A percentile compares a stretch with the other conserved stretches of the same genome.
phyloP scores from a whole-genome alignment of 2,797 vertebrate genomes.

The Gallinago stenura region DNA sequence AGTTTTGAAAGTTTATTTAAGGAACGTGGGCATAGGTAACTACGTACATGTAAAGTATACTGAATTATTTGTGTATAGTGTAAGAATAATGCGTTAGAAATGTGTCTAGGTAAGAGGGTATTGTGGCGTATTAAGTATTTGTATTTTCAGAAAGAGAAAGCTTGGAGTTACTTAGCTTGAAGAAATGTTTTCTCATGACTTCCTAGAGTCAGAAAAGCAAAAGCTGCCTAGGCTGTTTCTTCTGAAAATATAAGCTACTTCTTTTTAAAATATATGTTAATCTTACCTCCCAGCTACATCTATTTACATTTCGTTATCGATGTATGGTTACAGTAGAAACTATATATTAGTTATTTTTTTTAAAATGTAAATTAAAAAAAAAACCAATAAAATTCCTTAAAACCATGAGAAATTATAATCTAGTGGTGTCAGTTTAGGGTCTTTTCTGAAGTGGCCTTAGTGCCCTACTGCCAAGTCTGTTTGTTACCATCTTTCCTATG shows the following conservation, averaged over 20 bases:
- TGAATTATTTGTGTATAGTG: not conserved
- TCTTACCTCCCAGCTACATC: conserved; percentile 39
- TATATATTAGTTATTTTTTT: conserved; percentile 55
- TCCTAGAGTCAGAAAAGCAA: not conserved
- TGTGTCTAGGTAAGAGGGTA: not conserved
- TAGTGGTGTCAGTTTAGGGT: not conserved
- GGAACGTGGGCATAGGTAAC: not conserved
- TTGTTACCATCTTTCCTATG: not conserved
- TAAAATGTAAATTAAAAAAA: conserved; percentile 26
- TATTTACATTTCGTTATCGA: conserved; percentile 57
- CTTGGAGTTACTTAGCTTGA: conserved; percentile 59
- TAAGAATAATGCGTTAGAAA: not conserved
- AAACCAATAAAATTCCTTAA: conserved; percentile 40
- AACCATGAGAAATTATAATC: conserved; percentile 7
- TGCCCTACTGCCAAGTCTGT: not conserved
- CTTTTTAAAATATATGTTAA: conserved; percentile 49
- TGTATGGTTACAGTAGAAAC: conserved; percentile 54
- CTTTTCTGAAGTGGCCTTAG: not conserved
- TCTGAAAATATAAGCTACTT: conserved; percentile 63
- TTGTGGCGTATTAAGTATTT: not conserved
- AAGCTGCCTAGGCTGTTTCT: not conserved
- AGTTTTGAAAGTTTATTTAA: not conserved
- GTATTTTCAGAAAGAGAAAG: conserved; percentile 36
- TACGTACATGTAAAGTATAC: not conserved
- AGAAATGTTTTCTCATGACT: conserved; percentile 57